Base-by-base conservation (phyloP, 2,888 invertebrate genomes). In the Pyrocoelia pectoralis region DNA sequence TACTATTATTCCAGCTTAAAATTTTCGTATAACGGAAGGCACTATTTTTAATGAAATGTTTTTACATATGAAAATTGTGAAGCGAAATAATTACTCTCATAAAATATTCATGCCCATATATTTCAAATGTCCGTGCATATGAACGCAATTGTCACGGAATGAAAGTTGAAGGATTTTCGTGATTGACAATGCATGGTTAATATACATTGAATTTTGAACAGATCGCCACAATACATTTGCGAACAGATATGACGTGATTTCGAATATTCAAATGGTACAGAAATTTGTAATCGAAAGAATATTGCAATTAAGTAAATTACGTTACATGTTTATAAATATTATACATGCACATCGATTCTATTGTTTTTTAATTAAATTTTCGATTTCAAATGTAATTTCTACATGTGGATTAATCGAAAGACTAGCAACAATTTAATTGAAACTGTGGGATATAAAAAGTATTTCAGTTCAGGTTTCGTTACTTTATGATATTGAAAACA, bases 171-270 rank as follows among this genome's bases (percentile, higher is more conserved):
- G 65, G 56, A 61, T 65, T 65, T 65, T 57, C 56, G 41, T 61
- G 60, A 65, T 65, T 65, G 65, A 65, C 65, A 65, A 65, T 65
- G 65, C 60, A 61, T 65, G 56, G 61, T 65, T 65, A 65, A 65
- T 65, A 53, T 52, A 54, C 53, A 61, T 65, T 65, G 65, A 60
- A 65, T 61, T 65, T 65, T 65, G 56, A 65, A 57, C 53, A 61
- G 56, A 52, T 40, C 29, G 40, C 8, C 38, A 53, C 40, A 24
- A 24, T 53, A 38, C 40, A 24, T 28, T 15, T 40, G 38, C 48
- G 33, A 51, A 43, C 51, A 57, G 24, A 52, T 58, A 52, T 52
- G 46, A 53, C 58, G 33, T 41, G 60, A 60, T 60, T 60, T 54
- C 48, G 29, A 46, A 43, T 49, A 18, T 43, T 51, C 41, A 15